phyloP scores from a whole-genome alignment of 2,888 invertebrate species.

The Epicampocera succincta region DNA sequence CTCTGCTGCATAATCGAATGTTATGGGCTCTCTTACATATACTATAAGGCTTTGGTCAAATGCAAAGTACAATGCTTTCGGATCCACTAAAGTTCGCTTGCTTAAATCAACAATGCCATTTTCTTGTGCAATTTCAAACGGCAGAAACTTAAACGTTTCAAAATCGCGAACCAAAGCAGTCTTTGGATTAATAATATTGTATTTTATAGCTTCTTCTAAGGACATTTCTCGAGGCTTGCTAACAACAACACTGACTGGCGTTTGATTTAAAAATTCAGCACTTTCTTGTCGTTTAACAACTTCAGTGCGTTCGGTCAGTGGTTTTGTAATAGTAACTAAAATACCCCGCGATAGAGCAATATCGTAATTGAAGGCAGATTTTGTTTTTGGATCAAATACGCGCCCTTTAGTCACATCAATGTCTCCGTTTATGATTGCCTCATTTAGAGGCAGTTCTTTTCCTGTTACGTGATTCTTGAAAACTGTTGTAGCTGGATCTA shows the following conservation, averaged over 20 bases:
- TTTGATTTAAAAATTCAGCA: conserved; percentile 80
- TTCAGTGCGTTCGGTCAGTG: conserved; percentile 83
- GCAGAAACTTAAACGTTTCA: conserved; percentile 89
- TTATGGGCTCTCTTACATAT: conserved; percentile 88
- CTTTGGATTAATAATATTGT: conserved; percentile 90
- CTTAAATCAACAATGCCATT: conserved; percentile 87
- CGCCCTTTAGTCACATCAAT: conserved; percentile 89
- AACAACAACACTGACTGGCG: conserved; percentile 82
- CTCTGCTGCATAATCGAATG: conserved; percentile 91
- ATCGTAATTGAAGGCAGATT: conserved; percentile 89
- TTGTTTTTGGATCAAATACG: conserved; percentile 90
- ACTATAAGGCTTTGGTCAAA: conserved; percentile 89
- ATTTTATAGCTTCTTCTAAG: conserved; percentile 91
- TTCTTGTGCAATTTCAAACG: conserved; percentile 84
- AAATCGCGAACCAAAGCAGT: conserved; percentile 89
- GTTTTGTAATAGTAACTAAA: conserved; percentile 88
- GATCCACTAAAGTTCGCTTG: conserved; percentile 88
- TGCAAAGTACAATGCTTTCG: conserved; percentile 87
- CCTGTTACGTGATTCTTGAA: conserved; percentile 89
- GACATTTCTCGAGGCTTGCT: conserved; percentile 87
- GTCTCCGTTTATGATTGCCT: conserved; percentile 90
- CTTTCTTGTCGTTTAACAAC: conserved; percentile 78
- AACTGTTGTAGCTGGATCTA: conserved; percentile 89
- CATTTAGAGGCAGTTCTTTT: conserved; percentile 86
- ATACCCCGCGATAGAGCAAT: conserved; percentile 90